Percentiles rank a stretch among this genome's conserved stretches.
phyloP scores from a whole-genome alignment of 2,797 vertebrate genomes.

The Sebastes matsubarae region DNA sequence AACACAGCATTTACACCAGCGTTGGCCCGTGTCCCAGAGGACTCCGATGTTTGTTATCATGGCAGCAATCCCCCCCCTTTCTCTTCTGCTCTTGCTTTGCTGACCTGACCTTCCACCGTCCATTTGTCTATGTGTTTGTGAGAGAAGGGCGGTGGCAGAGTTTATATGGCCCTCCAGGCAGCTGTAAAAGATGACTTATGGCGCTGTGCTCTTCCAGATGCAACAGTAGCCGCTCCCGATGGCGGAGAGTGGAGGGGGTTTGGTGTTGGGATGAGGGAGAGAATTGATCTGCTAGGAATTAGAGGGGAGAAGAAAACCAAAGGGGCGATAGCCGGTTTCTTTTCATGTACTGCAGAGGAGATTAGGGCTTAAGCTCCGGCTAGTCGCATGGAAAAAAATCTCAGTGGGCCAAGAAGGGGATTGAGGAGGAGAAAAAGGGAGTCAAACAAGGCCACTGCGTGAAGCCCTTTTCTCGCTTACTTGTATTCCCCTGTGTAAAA shows the following conservation, averaged over 20 bases:
- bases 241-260: neutral
- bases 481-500: constrained; percentile 61
- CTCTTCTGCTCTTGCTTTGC: constrained; percentile 41
- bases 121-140: constrained; percentile 40
- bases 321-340: constrained; percentile 50
- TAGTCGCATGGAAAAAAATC: constrained; percentile 47
- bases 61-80: neutral
- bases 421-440: constrained; percentile 50
- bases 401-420: constrained; percentile 52
- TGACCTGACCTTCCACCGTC: constrained; percentile 67
- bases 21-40: constrained; percentile 34
- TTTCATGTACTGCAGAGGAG: constrained; percentile 69
- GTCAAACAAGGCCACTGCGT: constrained; percentile 56
- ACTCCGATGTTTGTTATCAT: constrained; percentile 47
- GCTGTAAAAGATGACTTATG: constrained; percentile 72
- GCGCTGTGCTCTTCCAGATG: constrained; percentile 40
- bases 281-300: constrained; percentile 64
- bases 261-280: constrained; percentile 28
- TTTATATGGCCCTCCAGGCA: constrained; percentile 66
- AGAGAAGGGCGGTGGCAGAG: constrained; percentile 43
- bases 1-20: constrained; percentile 36
- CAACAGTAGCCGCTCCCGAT: constrained; percentile 45
- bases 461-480: constrained; percentile 51
- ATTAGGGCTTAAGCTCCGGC: constrained; percentile 70
- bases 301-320: constrained; percentile 48